Conservation (phyloP, 2,797 vertebrate genomes). For the Manis crassicaudata region DNA sequence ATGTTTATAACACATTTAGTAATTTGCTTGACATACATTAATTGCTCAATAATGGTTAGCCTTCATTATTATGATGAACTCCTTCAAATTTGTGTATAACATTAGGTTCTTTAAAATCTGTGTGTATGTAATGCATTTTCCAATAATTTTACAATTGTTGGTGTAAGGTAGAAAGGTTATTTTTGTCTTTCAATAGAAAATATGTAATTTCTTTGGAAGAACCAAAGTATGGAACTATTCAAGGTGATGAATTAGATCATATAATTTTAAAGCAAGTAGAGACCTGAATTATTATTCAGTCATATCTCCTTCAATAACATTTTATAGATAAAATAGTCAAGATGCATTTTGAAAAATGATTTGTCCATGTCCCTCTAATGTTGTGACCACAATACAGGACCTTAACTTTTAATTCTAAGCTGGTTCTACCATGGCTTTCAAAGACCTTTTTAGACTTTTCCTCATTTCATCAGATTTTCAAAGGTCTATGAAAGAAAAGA, state of each 20-base stretch:
- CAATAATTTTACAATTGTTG: not conserved
- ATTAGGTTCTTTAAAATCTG: not conserved
- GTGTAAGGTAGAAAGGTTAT: not conserved
- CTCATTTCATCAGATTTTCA: not conserved
- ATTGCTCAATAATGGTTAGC: not conserved
- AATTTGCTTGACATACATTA: not conserved
- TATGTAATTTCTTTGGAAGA: not conserved
- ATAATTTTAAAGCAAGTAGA: slow-evolving; percentile 24
- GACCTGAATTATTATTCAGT: not conserved
- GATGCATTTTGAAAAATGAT: not conserved
- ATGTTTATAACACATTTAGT: not conserved
- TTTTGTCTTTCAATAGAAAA: not conserved
- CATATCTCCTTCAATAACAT: not conserved
- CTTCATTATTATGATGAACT: not conserved
- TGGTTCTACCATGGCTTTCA: not conserved
- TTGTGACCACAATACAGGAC: not conserved
- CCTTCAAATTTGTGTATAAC: not conserved
- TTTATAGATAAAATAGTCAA: not conserved
- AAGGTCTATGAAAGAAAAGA: not conserved
- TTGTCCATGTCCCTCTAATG: not conserved
- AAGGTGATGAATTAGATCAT: not conserved
- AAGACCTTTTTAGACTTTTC: not conserved
- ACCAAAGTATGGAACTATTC: not conserved
- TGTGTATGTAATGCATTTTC: not conserved
- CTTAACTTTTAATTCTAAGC: not conserved